phyloP scores from a whole-genome alignment of 1,140 invertebrate species.

The Metopolophium dirhodum region DNA sequence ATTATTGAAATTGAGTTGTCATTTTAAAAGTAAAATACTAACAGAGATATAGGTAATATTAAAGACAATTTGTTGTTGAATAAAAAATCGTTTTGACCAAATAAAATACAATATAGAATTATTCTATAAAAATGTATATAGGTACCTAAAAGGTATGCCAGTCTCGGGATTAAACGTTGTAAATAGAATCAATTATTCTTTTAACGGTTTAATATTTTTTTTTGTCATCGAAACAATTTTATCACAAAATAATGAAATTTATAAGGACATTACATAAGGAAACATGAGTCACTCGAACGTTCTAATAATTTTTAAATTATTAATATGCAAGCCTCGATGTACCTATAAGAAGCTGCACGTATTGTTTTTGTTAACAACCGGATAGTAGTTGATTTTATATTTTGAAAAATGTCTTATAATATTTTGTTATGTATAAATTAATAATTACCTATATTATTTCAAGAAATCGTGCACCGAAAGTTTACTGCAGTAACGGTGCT shows the following conservation, averaged over 20 bases:
- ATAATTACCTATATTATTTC: conserved; percentile 17
- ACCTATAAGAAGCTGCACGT: background rate
- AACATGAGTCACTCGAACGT: background rate
- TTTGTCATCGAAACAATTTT: background rate
- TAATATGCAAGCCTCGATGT: background rate
- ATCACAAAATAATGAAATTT: background rate
- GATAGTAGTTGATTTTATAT: background rate
- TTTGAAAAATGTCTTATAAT: background rate
- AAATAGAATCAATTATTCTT: no score
- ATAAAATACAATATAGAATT: no score
- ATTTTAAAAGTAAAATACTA: background rate
- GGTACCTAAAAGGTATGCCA: background rate
- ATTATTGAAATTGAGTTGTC: background rate
- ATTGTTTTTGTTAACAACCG: background rate
- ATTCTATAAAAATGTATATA: no score
- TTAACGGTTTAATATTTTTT: background rate
- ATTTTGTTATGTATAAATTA: conserved; percentile 18
- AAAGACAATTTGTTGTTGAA: no score
- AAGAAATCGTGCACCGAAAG: conserved; percentile 39
- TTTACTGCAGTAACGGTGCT: background rate
- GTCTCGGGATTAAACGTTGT: no score
- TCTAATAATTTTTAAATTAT: conserved; percentile 9
- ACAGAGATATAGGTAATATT: background rate
- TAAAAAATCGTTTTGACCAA: no score
- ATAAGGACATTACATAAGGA: background rate